phyloP scores from a whole-genome alignment of 2,113 vertebrate genomes.

The Tretioscincus oriximinensis region DNA sequence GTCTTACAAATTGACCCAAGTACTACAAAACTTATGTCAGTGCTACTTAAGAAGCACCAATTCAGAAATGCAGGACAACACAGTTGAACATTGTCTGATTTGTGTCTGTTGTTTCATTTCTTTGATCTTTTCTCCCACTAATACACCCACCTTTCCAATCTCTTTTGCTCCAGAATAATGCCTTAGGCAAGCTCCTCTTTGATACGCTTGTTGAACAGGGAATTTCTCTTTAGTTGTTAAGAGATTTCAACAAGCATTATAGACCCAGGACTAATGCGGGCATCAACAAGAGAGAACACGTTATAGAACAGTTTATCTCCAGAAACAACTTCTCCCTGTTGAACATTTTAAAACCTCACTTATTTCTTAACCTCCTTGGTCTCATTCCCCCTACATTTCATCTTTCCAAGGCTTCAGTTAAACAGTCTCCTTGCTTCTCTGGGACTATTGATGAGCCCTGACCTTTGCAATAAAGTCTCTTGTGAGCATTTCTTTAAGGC shows the following conservation, averaged over 20 bases:
- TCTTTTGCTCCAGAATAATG: background rate
- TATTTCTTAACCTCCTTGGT: slow-evolving; percentile 7
- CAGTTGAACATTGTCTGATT: background rate
- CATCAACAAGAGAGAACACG: slow-evolving; percentile 14
- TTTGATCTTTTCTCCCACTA: background rate
- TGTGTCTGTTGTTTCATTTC: background rate
- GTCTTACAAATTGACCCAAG: background rate
- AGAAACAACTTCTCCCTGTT: slow-evolving; percentile 2
- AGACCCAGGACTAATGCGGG: slow-evolving; percentile 1
- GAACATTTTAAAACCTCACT: slow-evolving; percentile 6
- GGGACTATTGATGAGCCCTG: slow-evolving; percentile 26
- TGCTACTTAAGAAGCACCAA: background rate
- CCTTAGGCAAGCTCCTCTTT: background rate
- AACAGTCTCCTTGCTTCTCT: slow-evolving; percentile 20
- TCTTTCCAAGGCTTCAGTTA: slow-evolving; percentile 21
- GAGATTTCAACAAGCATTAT: background rate
- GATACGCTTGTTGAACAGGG: background rate
- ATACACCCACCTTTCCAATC: background rate
- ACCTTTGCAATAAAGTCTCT: slow-evolving; percentile 26
- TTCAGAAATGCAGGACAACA: background rate
- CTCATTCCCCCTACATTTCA: slow-evolving; percentile 7
- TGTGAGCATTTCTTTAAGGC: slow-evolving; percentile 21
- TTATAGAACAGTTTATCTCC: slow-evolving; percentile 17
- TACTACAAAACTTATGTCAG: background rate
- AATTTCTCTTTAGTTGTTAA: background rate